phyloP scores from a whole-genome alignment of 2,797 vertebrate species.

The Hoplostethus atlanticus region DNA sequence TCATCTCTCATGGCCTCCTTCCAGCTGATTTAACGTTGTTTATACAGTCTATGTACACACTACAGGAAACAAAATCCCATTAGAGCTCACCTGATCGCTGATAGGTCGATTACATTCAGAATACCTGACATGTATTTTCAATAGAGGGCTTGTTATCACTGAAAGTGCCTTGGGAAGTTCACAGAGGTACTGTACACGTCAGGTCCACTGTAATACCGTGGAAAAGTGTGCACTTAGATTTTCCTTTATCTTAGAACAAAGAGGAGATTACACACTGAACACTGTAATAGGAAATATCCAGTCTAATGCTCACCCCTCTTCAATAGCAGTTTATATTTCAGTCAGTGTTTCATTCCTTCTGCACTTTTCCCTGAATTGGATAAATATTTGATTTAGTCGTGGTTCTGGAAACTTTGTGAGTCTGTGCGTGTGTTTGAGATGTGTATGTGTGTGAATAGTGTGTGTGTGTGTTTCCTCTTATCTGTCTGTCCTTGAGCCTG shows the following conservation, averaged over 20 bases:
- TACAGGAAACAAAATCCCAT: slow-evolving; percentile 54
- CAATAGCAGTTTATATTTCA: slow-evolving; percentile 24
- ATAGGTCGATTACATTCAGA: slow-evolving; percentile 26
- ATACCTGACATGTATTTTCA: slow-evolving; percentile 39
- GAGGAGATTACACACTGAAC: neutral
- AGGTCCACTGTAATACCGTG: neutral
- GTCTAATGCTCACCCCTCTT: slow-evolving; percentile 4
- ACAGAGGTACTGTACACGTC: neutral
- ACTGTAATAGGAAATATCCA: too few relatives aligned
- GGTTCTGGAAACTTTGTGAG: slow-evolving; percentile 16
- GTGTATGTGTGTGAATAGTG: slow-evolving; percentile 27
- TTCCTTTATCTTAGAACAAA: slow-evolving; percentile 4
- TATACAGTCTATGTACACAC: slow-evolving; percentile 56
- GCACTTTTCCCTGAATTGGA: slow-evolving; percentile 69
- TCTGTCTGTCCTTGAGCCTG: slow-evolving; percentile 77
- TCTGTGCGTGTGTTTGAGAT: slow-evolving; percentile 7
- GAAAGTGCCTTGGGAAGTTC: slow-evolving; percentile 23
- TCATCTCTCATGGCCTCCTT: slow-evolving; percentile 37
- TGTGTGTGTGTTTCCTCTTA: slow-evolving; percentile 56
- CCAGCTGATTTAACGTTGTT: slow-evolving; percentile 49
- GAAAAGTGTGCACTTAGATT: neutral
- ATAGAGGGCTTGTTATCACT: slow-evolving; percentile 19
- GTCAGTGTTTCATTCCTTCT: slow-evolving; percentile 48
- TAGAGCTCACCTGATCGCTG: slow-evolving; percentile 24
- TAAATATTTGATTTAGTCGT: slow-evolving; percentile 78